Evolutionary conservation across 2,797 vertebrate genomes (phyloP).

Genomic region (Sarcophilus harrisii): DNA sequence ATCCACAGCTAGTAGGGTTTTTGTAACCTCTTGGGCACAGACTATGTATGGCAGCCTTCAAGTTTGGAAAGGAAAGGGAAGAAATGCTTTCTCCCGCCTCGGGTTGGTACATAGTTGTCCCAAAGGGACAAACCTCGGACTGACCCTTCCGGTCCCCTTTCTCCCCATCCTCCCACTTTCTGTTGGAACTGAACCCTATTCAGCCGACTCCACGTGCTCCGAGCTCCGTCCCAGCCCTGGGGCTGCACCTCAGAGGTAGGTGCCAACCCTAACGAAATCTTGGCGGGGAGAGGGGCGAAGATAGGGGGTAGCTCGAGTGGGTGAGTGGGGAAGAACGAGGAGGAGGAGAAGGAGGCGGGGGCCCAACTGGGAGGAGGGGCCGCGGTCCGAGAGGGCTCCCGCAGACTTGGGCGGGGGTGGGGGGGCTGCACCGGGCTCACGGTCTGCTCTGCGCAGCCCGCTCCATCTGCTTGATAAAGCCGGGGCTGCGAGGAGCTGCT

Average conservation of each 20-base stretch:
- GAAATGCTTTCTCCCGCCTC: not conserved
- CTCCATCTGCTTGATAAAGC: constrained; percentile 18
- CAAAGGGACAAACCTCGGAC: not conserved
- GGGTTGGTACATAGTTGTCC: not conserved
- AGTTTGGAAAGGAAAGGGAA: not conserved
- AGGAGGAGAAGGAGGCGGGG: constrained; percentile 63
- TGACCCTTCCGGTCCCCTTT: not conserved
- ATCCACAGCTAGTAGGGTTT: not conserved
- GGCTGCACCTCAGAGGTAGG: constrained; percentile 43
- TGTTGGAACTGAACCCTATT: not conserved
- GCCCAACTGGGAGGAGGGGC: not conserved
- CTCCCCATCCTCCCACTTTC: constrained; percentile 58
- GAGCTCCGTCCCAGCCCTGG: not conserved
- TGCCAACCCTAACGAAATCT: not conserved
- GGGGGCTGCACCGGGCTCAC: constrained; percentile 38
- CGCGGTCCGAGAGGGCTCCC: not conserved
- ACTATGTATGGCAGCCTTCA: not conserved
- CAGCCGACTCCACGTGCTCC: not conserved
- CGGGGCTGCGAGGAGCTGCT: not conserved
- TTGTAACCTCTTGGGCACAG: not conserved
- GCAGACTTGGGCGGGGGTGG: constrained; percentile 57
- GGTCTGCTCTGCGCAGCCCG: constrained; percentile 12
- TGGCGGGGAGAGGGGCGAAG: not conserved
- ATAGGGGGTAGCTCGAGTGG: not conserved
- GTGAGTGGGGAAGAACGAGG: not conserved